These are phyloP conservation scores for Pardalotus punctatus DNA, from an alignment of 2,113 vertebrate genomes.

Conservation along the genomic window DNA sequence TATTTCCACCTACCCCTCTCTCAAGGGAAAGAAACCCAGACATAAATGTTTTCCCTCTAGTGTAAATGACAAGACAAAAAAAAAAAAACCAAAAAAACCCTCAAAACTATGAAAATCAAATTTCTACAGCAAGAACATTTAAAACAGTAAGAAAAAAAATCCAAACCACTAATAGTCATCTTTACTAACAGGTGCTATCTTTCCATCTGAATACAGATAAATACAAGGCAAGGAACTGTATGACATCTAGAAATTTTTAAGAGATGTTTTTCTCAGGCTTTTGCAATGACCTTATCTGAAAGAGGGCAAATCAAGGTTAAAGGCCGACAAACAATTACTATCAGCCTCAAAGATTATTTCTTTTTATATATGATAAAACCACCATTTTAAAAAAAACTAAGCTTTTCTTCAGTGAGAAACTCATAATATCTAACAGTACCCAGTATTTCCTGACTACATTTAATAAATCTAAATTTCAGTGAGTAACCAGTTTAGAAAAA, in stretches of 20 bases:
- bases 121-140: not conserved
- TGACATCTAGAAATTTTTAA: not conserved
- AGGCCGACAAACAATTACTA: not conserved
- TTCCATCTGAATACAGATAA: not conserved
- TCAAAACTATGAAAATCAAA: not conserved
- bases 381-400: not conserved
- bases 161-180: not conserved
- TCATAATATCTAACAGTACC: not conserved
- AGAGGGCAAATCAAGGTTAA: not conserved
- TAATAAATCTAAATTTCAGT: not conserved
- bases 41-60: not conserved
- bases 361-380: not conserved
- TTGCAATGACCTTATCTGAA: not conserved
- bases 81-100: no score
- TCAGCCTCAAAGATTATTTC: not conserved
- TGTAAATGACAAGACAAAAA: not conserved
- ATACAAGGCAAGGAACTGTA: not conserved
- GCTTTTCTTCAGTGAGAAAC: not conserved
- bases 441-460: not conserved
- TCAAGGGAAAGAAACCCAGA: slow-evolving; percentile 13
- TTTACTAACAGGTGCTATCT: not conserved
- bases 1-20: not conserved
- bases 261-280: not conserved
- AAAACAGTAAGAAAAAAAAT: not conserved
- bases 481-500: not conserved